Evolutionary conservation across 2,113 vertebrate genomes (phyloP).

Genomic region (Carollia perspicillata): DNA sequence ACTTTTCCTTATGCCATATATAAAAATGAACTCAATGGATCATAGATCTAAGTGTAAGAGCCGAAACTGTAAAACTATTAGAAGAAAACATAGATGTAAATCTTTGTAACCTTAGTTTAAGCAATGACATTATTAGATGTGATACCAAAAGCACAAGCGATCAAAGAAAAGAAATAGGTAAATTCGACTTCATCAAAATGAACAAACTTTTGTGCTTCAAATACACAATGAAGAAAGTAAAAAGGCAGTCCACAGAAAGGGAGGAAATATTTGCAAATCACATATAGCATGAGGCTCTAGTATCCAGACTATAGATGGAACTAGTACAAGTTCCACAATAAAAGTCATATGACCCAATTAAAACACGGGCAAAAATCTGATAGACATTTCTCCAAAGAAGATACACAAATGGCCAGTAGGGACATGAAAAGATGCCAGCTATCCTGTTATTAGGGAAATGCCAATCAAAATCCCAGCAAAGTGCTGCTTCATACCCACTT

Average conservation of each 20-base stretch:
- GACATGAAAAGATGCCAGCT: neutral
- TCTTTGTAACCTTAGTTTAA: neutral
- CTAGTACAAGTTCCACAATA: neutral
- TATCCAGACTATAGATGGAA: neutral
- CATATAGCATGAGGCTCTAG: neutral
- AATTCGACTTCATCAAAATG: neutral
- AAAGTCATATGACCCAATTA: neutral
- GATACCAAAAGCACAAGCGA: neutral
- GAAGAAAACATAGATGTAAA: neutral
- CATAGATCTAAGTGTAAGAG: neutral
- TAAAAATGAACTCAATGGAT: neutral
- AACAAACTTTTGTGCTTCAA: neutral
- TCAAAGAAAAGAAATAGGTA: neutral
- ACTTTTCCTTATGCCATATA: neutral
- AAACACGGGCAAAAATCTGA: neutral
- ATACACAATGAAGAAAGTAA: neutral
- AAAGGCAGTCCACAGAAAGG: neutral
- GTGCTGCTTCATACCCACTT: neutral
- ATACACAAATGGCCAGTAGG: neutral
- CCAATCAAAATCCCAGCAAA: neutral
- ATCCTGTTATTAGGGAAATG: neutral
- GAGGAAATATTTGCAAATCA: neutral
- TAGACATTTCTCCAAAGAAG: neutral
- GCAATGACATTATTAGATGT: neutral
- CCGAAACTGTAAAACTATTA: neutral